phyloP scores from a whole-genome alignment of 37 sponge, comb jelly and placozoan genomes.

The Halisarca cf. caerulea region DNA sequence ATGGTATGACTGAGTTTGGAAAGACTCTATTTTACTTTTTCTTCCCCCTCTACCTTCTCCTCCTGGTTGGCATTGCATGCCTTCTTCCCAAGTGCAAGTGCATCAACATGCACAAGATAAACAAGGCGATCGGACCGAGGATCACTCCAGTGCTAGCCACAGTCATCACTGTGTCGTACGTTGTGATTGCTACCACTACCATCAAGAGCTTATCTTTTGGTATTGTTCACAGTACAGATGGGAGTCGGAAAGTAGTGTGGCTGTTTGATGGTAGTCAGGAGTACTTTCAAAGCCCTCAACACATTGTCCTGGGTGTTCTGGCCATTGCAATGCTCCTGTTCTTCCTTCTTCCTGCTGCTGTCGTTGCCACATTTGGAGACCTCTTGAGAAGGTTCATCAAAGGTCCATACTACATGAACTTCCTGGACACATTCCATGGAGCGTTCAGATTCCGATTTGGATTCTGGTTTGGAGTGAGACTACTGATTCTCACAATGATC shows the following conservation, averaged over 20 bases:
- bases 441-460: conserved; percentile 10
- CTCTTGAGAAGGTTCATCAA: conserved; percentile 18
- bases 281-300: conserved; percentile 22
- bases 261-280: conserved; percentile 14
- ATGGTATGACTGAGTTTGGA: conserved; percentile 28
- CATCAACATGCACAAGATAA: conserved; percentile 14
- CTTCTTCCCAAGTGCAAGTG: conserved; percentile 13
- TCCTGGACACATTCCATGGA: conserved; percentile 17
- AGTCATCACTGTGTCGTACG: conserved; percentile 24
- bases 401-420: conserved; percentile 14
- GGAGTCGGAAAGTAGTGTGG: neutral
- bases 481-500: neutral
- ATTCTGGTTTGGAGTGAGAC: conserved; percentile 13
- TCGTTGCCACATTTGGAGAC: conserved; percentile 6
- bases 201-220: neutral
- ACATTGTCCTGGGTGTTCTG: conserved; percentile 7
- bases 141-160: conserved; percentile 47
- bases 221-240: neutral
- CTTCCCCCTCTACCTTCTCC: conserved; percentile 46
- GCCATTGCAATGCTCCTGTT: neutral
- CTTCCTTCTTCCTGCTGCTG: conserved; percentile 27
- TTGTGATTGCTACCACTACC: neutral
- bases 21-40: conserved; percentile 37
- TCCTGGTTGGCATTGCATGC: conserved; percentile 12
- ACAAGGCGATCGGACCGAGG: neutral